Conservation (phyloP, 2,888 invertebrate genomes). For the Leistus spinibarbis region DNA sequence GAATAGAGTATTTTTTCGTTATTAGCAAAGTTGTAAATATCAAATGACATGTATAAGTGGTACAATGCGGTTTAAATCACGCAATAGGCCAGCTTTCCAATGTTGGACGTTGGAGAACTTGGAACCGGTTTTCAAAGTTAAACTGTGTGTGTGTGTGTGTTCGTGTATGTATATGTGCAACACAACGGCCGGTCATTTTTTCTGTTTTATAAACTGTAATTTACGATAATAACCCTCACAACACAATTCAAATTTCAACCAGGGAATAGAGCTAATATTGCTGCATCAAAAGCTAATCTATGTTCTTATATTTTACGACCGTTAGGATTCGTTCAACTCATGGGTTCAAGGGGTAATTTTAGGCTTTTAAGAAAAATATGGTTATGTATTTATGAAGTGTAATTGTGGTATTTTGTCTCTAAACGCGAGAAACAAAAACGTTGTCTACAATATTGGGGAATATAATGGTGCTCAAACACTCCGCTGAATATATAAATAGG, state of each 20-base stretch:
- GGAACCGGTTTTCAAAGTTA: not conserved
- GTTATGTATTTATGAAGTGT: too few species aligned
- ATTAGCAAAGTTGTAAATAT: not conserved
- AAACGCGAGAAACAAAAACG: too few species aligned
- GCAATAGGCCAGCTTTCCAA: not conserved
- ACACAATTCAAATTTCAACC: slow-evolving; percentile 35
- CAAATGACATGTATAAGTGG: not conserved
- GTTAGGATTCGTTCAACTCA: not conserved
- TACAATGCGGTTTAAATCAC: not conserved
- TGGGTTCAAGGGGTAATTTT: not conserved
- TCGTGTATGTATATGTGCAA: not conserved
- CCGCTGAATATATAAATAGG: too few species aligned
- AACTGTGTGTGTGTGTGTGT: not conserved
- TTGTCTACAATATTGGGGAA: too few species aligned
- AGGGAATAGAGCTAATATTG: slow-evolving; percentile 4
- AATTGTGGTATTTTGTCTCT: too few species aligned
- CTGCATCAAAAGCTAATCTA: not conserved
- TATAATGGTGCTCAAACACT: too few species aligned
- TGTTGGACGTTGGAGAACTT: not conserved
- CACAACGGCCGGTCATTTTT: not conserved
- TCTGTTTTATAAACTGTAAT: slow-evolving; percentile 34
- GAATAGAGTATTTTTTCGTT: not conserved
- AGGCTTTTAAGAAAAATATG: too few species aligned
- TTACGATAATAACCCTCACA: slow-evolving; percentile 30
- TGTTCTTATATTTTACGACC: not conserved